Evolutionary conservation across 2,888 invertebrate species (phyloP), one percentile per base, ranked within the genome.

Genomic region (Lymantria dispar): DNA sequence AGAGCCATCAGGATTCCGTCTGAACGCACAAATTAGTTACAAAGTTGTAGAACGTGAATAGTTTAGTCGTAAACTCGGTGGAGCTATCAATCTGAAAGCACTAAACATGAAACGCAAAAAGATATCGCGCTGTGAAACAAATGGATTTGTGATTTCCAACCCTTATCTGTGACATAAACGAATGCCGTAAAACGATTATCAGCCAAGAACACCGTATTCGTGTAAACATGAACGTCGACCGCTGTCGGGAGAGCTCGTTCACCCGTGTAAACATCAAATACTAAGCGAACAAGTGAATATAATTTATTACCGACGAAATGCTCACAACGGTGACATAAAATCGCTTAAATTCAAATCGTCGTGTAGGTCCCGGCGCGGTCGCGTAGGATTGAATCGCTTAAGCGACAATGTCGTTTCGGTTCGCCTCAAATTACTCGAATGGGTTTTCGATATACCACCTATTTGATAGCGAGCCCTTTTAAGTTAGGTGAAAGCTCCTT

Each of bases 381-480:
- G 75, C 76, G 72, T 70, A 70, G 78, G 82, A 87, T 85, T 85
- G 85, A 86, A 87, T 82, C 85, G 84, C 80, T 85, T 82, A 82
- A 76, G 81, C 80, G 85, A 80, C 82, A 81, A 81, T 81, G 80
- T 84, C 81, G 79, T 77, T 80, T 78, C 75, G 82, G 82, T 75
- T 80, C 74, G 72, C 87, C 87, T 82, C 86, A 86, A 87, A 87
- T 87, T 85, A 87, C 87, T 72, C 67, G 73, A 83, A 87, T 85
- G 79, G 82, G 75, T 84, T 85, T 83, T 82, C 87, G 80, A 88
- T 87, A 85, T 78, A 86, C 80, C 82, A 73, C 77, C 76, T 76
- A 79, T 83, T 83, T 72, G 62, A 70, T 61, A 68, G 65, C 56
- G 68, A 74, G 70, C 76, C 80, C 80, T 80, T 82, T 81, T 78